Conservation (phyloP, 1,140 invertebrate species). For the Drosophila repleta region DNA sequence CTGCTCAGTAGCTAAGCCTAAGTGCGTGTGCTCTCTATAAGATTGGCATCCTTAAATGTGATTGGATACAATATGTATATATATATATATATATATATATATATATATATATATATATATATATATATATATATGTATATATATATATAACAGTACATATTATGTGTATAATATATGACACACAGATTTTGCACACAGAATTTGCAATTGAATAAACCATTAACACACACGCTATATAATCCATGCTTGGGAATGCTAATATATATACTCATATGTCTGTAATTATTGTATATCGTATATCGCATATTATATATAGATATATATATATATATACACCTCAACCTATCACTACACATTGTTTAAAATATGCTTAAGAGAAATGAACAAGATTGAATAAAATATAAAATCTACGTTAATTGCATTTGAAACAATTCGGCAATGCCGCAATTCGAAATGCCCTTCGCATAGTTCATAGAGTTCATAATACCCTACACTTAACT, state of each 20-base stretch:
- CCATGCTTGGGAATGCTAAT: slow-evolving; percentile 30
- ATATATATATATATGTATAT: not conserved
- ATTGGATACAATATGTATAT: slow-evolving; percentile 5
- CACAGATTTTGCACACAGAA: slow-evolving; percentile 6
- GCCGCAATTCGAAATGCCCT: slow-evolving; percentile 17
- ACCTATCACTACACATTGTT: slow-evolving; percentile 25
- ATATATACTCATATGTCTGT: slow-evolving; percentile 11
- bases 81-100: not conserved
- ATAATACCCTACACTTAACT: not conserved
- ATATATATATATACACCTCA: slow-evolving; percentile 6
- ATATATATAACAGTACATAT: not conserved
- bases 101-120: not conserved
- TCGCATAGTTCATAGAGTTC: slow-evolving; percentile 11
- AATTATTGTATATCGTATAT: slow-evolving; percentile 1
- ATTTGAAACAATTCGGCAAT: slow-evolving; percentile 12
- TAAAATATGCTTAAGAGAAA: slow-evolving; percentile 17
- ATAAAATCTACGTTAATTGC: slow-evolving; percentile 12
- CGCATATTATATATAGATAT: slow-evolving; percentile 9
- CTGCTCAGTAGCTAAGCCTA: slow-evolving; percentile 5
- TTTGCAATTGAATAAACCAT: slow-evolving; percentile 1
- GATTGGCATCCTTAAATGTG: slow-evolving; percentile 5
- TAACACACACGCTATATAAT: slow-evolving; percentile 7
- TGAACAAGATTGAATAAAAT: slow-evolving; percentile 11
- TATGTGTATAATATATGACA: slow-evolving; percentile 22
- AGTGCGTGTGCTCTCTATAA: slow-evolving; percentile 17